Evolutionary conservation across 2,113 vertebrate species (phyloP).

Genomic region (Alethe castanea): DNA sequence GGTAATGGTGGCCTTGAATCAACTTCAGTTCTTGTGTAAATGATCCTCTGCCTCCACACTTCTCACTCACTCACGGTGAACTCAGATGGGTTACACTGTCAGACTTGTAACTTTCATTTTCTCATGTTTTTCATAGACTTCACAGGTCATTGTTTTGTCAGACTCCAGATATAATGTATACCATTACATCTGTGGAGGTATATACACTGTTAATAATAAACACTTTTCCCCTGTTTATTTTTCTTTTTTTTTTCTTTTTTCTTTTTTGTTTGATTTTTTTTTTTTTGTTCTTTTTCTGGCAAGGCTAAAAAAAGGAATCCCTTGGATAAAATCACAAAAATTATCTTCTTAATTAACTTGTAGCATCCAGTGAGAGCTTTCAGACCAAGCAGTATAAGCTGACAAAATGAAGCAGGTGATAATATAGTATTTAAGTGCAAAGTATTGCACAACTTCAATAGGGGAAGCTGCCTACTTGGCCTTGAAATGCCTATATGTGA

Average conservation of each 20-base stretch:
- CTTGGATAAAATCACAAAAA: neutral
- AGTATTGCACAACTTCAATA: neutral
- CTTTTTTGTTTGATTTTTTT: neutral
- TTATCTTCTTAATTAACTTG: neutral
- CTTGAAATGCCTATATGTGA: neutral
- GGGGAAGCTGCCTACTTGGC: neutral
- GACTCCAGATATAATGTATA: neutral
- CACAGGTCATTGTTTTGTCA: neutral
- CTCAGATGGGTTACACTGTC: neutral
- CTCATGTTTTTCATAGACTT: neutral
- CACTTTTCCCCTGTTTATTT: neutral
- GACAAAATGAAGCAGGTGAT: neutral
- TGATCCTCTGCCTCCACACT: neutral
- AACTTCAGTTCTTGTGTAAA: conserved; percentile 2
- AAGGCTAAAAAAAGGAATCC: accelerated
- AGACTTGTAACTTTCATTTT: neutral
- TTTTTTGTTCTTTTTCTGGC: too few species aligned
- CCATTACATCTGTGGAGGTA: neutral
- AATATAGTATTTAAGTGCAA: neutral
- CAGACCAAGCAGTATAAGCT: neutral
- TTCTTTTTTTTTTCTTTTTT: too few species aligned
- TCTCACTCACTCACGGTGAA: neutral
- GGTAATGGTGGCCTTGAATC: neutral
- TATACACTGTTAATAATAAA: neutral
- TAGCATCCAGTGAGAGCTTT: neutral